phyloP scores from a whole-genome alignment of 2,888 invertebrate species.

The Trypoxylon attenuatum region DNA sequence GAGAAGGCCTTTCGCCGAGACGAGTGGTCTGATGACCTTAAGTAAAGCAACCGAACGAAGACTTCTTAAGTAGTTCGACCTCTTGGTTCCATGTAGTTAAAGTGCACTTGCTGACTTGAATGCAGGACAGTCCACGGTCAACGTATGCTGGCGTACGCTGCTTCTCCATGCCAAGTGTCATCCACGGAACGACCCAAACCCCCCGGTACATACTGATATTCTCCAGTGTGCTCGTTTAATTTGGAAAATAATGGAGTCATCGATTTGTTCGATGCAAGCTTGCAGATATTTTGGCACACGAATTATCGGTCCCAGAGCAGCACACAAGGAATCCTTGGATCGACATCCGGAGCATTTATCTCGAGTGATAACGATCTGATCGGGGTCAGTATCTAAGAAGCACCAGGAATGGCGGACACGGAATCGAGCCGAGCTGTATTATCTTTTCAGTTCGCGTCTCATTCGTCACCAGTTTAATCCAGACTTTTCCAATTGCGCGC shows the following conservation, averaged over 20 bases:
- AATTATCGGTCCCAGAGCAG: too few relatives aligned
- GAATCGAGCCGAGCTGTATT: constrained; percentile 18
- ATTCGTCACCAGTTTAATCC: constrained; percentile 32
- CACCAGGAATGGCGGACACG: background rate
- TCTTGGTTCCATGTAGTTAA: background rate
- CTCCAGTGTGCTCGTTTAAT: background rate
- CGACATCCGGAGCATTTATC: constrained; percentile 15
- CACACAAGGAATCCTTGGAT: too few relatives aligned
- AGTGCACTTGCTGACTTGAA: background rate
- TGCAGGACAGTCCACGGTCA: background rate
- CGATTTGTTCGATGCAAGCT: background rate
- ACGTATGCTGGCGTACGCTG: background rate
- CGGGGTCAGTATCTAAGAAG: constrained; percentile 1
- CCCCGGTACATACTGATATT: too few relatives aligned
- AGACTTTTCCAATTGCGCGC: constrained; percentile 33
- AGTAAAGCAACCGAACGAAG: background rate
- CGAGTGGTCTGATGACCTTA: background rate
- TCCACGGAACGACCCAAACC: background rate
- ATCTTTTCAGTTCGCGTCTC: constrained; percentile 28
- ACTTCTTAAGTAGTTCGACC: background rate
- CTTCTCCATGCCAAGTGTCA: background rate
- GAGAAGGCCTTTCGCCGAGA: background rate
- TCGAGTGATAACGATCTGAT: constrained; percentile 7
- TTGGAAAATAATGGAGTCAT: background rate
- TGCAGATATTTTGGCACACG: too few relatives aligned